Base-by-base conservation (phyloP, 2,113 vertebrate species). In the Oncorhynchus clarkii region DNA sequence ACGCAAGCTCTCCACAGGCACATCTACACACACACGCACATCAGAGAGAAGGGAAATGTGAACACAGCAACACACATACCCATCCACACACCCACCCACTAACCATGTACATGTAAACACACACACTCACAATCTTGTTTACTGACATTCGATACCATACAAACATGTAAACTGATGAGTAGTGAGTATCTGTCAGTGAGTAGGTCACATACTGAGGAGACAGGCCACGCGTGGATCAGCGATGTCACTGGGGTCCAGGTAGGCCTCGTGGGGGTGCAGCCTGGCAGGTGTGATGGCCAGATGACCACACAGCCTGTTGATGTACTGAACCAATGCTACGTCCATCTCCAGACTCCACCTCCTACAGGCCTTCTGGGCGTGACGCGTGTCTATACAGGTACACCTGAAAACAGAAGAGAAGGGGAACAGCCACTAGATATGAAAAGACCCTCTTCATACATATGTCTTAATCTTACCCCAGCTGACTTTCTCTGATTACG, bases 291-390 rank as follows among this genome's bases (percentile, higher is more conserved):
- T 99, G 83, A 99, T 97, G 8, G 98, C 98, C 49, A 99, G 93
- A 84, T 98, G 97, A 31, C 97, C 96, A 76, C 98, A 99, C 3
- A 99, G 94, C 39, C 97, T 92, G 92, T 98, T 98, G 71, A 97
- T 89, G 70, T 97, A 95, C 85, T 97, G 96, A 22, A 99, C 97
- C 0, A 99, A 92, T 0, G 97, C 96, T 24, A 98, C 95, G 0
- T 99, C 98, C 96, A 97, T 97, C 80, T 97, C 98, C 84, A 99
- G 92, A 0, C 89, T 94, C 97, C 97, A 99, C 80, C 96, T 99
- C 75, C 96, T 91, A 7, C 95, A 96, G 1, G 96, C 94, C 86
- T 98, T 99, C 74, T 99, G 98, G 0, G 98, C 98, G 0, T 99
- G 96, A 0, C 96, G 90, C 7, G 95, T 93, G 26, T 99, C 97